Evolutionary conservation across 53 echinoderm and acorn worm genomes (phyloP).

Genomic region (Luidia sarsii): DNA sequence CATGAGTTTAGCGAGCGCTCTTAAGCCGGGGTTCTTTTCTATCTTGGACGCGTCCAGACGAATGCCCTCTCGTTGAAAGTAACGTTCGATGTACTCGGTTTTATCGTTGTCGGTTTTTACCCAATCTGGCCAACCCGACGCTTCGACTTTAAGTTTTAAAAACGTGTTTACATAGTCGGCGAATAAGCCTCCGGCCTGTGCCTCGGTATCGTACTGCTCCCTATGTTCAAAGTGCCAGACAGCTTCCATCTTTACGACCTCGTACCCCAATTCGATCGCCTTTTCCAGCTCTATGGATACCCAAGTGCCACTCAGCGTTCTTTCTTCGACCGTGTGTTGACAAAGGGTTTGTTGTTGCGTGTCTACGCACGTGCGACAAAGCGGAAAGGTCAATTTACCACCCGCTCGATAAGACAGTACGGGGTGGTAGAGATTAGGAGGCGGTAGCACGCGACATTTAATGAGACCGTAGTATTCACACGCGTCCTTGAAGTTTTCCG

Average conservation of each 20-base stretch:
- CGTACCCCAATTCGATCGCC: constrained; percentile 56
- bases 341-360: constrained; percentile 20
- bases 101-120: constrained; percentile 54
- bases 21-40: constrained; percentile 59
- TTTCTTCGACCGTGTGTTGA: constrained; percentile 32
- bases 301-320: constrained; percentile 55
- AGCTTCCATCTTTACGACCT: constrained; percentile 6
- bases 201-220: constrained; percentile 28
- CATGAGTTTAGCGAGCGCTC: constrained; percentile 62
- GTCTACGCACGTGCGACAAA: constrained; percentile 63
- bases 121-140: constrained; percentile 49
- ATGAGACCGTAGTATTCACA: constrained; percentile 56
- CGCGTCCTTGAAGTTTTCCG: constrained; percentile 29
- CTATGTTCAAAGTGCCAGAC: constrained; percentile 69
- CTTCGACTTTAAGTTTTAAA: constrained; percentile 62
- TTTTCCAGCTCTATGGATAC: constrained; percentile 59
- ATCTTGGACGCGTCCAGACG: constrained; percentile 58
- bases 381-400: constrained; percentile 66
- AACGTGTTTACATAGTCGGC: constrained; percentile 5
- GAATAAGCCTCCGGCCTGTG: constrained; percentile 42
- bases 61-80: constrained; percentile 11
- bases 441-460: constrained; percentile 40
- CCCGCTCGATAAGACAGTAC: constrained; percentile 40
- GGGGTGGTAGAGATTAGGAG: constrained; percentile 47
- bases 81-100: constrained; percentile 34